These are phyloP conservation scores for Melanotaenia boesemani DNA, from an alignment of 2,797 vertebrate genomes.

Conservation along the genomic window DNA sequence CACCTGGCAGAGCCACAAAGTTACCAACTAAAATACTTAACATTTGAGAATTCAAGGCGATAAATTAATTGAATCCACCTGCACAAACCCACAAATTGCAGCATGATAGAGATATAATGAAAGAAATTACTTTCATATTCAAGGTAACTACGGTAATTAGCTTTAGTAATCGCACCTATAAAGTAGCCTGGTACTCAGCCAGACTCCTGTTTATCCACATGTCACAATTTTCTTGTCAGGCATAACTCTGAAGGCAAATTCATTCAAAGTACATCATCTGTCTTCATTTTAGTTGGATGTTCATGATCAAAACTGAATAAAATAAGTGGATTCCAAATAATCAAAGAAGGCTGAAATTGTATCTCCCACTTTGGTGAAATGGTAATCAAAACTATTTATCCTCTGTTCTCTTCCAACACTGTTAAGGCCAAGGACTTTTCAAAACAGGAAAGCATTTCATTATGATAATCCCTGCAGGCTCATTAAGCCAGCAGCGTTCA, in stretches of 20 bases:
- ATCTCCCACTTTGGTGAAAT: constrained; percentile 22
- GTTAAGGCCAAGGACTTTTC: constrained; percentile 10
- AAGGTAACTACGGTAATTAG: background rate
- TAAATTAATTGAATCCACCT: constrained; percentile 10
- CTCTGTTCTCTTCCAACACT: constrained; percentile 5
- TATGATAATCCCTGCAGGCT: constrained; percentile 7
- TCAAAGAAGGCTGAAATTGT: constrained; percentile 1
- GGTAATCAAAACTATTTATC: constrained; percentile 28
- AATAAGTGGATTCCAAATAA: constrained; percentile 16
- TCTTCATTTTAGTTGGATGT: constrained; percentile 28
- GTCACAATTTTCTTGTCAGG: constrained; percentile 19
- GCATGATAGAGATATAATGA: background rate
- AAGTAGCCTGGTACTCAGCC: constrained; percentile 3
- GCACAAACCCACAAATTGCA: background rate
- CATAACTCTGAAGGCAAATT: constrained; percentile 38
- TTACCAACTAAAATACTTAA: background rate
- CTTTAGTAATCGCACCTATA: background rate
- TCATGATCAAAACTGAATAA: constrained; percentile 33
- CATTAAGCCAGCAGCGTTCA: constrained; percentile 13
- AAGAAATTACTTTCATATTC: background rate
- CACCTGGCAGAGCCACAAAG: no score
- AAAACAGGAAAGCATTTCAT: constrained; percentile 8
- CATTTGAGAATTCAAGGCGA: background rate
- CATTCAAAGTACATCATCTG: constrained; percentile 34
- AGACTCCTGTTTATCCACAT: constrained; percentile 38